Evolutionary conservation across 1,140 invertebrate genomes (phyloP), one percentile per base, ranked within the genome.

Genomic region (Pseudomyrmex pallidus): DNA sequence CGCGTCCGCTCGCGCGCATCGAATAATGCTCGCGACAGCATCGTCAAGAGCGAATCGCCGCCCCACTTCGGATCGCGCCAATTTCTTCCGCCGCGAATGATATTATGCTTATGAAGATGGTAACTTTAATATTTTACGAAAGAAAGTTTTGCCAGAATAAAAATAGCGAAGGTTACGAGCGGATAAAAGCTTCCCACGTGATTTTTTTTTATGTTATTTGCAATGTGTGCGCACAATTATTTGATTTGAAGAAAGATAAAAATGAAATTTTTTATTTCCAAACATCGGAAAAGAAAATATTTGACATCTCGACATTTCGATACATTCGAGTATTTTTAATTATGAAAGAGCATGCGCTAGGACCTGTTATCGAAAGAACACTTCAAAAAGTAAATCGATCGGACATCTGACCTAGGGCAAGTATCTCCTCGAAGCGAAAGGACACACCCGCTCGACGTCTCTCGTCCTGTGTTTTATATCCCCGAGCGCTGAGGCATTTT

Each of bases 341-440:
- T 70, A 50, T 59, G 25, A 12, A 61, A 59, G 56, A 54, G 50
- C 20, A 35, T 20, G 66, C 76, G 50, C 5, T 5, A 35, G 35
- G 35, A 80, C 15, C 15, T 50, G 74, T 59, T 80, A 20, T 68
- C 20, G 35, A 17, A 72, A 56, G 66, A 61, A 80, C 72, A 72
- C 44, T 80, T 80, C 59, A 80, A 72, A 78, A 54, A 15, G n/a
- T 61, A 50, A 80, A 80, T 80, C 76, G 66, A 80, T 80, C 66
- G 61, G 44, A 72, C 44, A 72, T 44, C 22, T 80, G 54, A 80
- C 76, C 76, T 80, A 72, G 44, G 56, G 64, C 66, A 20, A 59
- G 54, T 70, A 15, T 59, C 22, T 25, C 13, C 76, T 80, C 48
- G 54, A 70, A 12, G 35, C 35, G n/a, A 59, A 80, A 80, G 22